Base-by-base conservation (phyloP, 2,888 invertebrate species). In the Lottia gigantea region DNA sequence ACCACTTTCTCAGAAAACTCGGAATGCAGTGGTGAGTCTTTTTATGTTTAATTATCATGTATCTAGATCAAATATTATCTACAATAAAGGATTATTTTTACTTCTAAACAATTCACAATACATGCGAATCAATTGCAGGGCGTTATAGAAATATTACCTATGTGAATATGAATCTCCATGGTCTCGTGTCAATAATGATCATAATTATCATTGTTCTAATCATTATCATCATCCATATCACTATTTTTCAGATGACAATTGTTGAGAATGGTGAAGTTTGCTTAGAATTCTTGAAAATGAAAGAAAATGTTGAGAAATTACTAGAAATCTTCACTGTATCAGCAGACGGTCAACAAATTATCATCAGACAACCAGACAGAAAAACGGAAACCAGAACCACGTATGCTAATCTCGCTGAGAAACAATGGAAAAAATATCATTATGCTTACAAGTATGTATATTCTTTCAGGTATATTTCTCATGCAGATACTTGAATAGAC, bases 351-450 rank as follows among this genome's bases (percentile, higher is more conserved):
- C 91, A 93, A 86, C 92, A 55, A 15, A 55, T 55, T 23, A 55
- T 19, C 14, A 55, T 55, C 19, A 55, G 23, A 55, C 55, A 55
- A 11, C 94, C 25, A 85, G 89, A 72, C 14, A 75, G 71, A 65
- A 73, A 73, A 49, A 76, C 79, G 14, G 64, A 77, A 19, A 80
- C 78, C 64, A 71, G 76, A 31, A 86, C 78, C 72, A 72, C 74
- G 3, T 94, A 95, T 83, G 94, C 94, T 83, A 93, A 92, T 86
- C 90, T 97, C 76, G 97, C 97, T 15, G 91, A 92, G 78, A 94
- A 94, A 85, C 94, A 96, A 89, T 95, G 95, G 93, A 95, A 95
- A 83, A 96, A 96, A 88, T 97, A 97, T 88, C 91, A 93, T 71
- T 95, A 95, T 89, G 96, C 96, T 0, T 92, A 93, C 11, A 83